Evolutionary conservation across 2,797 vertebrate genomes (phyloP), one percentile per base, ranked within the genome.

Genomic region (Zalophus californianus): DNA sequence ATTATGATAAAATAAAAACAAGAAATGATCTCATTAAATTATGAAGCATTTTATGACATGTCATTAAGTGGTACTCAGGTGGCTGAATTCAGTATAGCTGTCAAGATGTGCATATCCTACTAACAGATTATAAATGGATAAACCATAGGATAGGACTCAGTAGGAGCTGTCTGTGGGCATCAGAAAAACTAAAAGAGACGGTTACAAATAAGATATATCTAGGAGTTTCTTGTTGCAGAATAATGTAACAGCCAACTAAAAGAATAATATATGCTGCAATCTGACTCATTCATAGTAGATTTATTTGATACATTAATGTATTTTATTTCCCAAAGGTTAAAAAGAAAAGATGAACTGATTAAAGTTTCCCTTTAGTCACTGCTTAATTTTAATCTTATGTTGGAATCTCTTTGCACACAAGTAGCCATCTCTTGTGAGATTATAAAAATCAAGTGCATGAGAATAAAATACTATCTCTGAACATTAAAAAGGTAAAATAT

Each of bases 1-100:
- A 54, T 91, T 87, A 64, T 91, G 38, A 64, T 95, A 32, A 91
- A 79, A 96, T 95, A 66, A 95, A 97, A 96, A 72, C 60, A 96
- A 94, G 87, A 90, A 97, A 95, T 38, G 16, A 72, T 78, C 66
- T 91, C 44, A 73, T 94, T 92, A 97, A 93, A 88, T 93, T 48
- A 68, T 80, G 56, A 92, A 73, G 35, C 52, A 88, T 86, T 97
- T 97, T 87, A 96, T 86, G 52, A 66, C 18, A 48, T 60, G 5
- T 44, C 23, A 58, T 75, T 83, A 95, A 86, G 4, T 90, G 44
- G 3, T 79, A 62, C 35, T 29, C 60, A 94, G 20, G 72, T 73
- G 72, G 15, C 32, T 87, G 29, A 97, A 66, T 64, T 79, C 16
- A 93, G 10, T 58, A 35, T 7, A 77, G 27, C 48, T 91, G 41